phyloP scores from a whole-genome alignment of 2,888 invertebrate species.

The Caenorhabditis drosophilae region DNA sequence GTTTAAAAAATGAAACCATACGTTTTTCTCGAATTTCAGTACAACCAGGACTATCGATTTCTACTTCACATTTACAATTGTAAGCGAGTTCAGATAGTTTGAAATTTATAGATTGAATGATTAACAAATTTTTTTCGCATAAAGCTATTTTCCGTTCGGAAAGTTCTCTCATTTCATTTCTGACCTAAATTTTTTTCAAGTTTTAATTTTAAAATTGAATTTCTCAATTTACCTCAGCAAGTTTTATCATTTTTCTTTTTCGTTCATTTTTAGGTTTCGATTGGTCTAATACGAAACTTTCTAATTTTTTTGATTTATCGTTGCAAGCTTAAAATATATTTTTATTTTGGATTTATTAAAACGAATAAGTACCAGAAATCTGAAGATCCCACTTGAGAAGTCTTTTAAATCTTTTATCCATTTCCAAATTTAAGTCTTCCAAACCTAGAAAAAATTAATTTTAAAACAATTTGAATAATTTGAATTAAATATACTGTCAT shows the following conservation, averaged over 20 bases:
- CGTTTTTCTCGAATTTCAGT: constrained; percentile 80
- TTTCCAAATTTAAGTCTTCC: constrained; percentile 6
- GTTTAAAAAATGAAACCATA: no score
- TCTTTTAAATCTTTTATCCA: constrained; percentile 8
- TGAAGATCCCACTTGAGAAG: constrained; percentile 24
- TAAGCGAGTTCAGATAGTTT: constrained; percentile 86
- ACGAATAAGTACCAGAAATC: no score
- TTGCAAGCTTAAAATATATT: constrained; percentile 2
- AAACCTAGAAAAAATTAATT: neutral
- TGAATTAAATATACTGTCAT: constrained; percentile 16
- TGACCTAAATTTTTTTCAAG: neutral
- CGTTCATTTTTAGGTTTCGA: constrained; percentile 2
- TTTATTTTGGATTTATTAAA: no score
- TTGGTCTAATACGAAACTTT: constrained; percentile 11
- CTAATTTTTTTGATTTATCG: neutral
- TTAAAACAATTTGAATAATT: neutral
- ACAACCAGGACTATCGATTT: constrained; percentile 96
- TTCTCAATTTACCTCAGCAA: constrained; percentile 4
- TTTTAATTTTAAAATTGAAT: neutral
- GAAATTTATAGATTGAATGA: constrained; percentile 80
- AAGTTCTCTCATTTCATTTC: neutral
- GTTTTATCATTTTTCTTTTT: neutral
- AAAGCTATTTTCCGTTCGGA: constrained; percentile 10
- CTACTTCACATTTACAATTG: constrained; percentile 97
- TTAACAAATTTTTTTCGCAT: constrained; percentile 72